phyloP scores from a whole-genome alignment of 2,888 invertebrate species.

The Scrobipalpa costella region DNA sequence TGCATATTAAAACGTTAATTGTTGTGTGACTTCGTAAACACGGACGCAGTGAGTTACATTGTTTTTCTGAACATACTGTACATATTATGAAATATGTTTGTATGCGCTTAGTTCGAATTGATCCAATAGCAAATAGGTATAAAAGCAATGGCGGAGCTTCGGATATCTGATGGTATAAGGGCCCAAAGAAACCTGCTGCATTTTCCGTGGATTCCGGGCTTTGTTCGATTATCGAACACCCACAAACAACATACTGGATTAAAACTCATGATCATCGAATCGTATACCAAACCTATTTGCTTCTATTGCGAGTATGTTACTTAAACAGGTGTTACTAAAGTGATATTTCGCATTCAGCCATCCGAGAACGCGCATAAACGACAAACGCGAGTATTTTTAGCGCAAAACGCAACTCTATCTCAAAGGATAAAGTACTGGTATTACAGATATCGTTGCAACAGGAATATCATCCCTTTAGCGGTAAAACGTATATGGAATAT shows the following conservation, averaged over 20 bases:
- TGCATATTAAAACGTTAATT: too few relatives aligned
- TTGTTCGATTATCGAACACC: background rate
- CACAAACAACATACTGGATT: background rate
- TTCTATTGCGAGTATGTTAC: too few relatives aligned
- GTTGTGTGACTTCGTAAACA: too few relatives aligned
- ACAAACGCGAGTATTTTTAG: background rate
- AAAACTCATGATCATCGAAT: conserved; percentile 2
- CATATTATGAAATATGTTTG: too few relatives aligned
- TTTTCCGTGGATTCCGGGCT: too few relatives aligned
- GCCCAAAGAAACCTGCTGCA: too few relatives aligned
- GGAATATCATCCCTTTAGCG: background rate
- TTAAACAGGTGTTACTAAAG: conserved; percentile 10
- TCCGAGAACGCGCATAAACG: background rate
- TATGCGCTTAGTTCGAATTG: too few relatives aligned
- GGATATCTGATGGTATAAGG: too few relatives aligned
- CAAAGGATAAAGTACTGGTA: background rate
- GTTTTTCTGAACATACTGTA: too few relatives aligned
- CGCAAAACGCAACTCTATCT: background rate
- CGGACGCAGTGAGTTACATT: too few relatives aligned
- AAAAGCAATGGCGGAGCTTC: too few relatives aligned
- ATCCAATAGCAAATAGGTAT: too few relatives aligned
- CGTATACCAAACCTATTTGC: background rate
- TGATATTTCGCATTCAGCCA: conserved; percentile 11
- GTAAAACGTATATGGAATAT: background rate
- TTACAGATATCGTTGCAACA: background rate